Base-by-base conservation (phyloP, 1,140 invertebrate species). In the Scaptomyza montana region DNA sequence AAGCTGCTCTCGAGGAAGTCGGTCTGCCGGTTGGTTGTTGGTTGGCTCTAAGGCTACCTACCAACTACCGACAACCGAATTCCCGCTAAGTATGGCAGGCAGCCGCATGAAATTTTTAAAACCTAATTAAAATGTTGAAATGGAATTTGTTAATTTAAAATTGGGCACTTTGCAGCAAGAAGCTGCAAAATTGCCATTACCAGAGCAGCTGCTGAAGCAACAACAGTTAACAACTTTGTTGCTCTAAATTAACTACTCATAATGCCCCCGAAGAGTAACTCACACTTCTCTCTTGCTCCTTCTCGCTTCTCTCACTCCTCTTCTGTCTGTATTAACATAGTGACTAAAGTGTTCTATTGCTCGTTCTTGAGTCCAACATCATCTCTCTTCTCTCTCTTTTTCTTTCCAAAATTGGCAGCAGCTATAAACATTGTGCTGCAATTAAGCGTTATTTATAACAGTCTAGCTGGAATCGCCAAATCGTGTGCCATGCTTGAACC, bases 141-240 rank as follows among this genome's bases (percentile, higher is more conserved):
- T 89, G 84, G 84, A 87, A 87, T 87, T 87, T 87, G 84, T 87
- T 87, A 87, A 87, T 87, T 87, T 87, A 87, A 87, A 87, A 87
- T 89, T 87, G 84, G 84, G 84, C 68, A 87, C 82, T 87, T 87
- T 71, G 61, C 63, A 79, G 74, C 73, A 80, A 81, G 78, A 39
- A 75, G 70, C 63, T 59, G 70, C 30, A 69, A 74, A 61, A 61
- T 61, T 64, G 64, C 63, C 70, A 59, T 77, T 60, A 39, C 68
- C 36, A 50, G 16, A 57, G 67, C 36, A 51, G 73, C 56, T 28
- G 25, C 53, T 56, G 64, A 54, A 61, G 59, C 54, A 70, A 45
- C 71, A 56, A 69, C 68, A 76, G 82, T 87, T 87, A 87, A 84
- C 84, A 87, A 87, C 84, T 87, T 84, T 89, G 82, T 87, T 87